Evolutionary conservation across 2,113 vertebrate species (phyloP).

Genomic region (Albula glossodonta): DNA sequence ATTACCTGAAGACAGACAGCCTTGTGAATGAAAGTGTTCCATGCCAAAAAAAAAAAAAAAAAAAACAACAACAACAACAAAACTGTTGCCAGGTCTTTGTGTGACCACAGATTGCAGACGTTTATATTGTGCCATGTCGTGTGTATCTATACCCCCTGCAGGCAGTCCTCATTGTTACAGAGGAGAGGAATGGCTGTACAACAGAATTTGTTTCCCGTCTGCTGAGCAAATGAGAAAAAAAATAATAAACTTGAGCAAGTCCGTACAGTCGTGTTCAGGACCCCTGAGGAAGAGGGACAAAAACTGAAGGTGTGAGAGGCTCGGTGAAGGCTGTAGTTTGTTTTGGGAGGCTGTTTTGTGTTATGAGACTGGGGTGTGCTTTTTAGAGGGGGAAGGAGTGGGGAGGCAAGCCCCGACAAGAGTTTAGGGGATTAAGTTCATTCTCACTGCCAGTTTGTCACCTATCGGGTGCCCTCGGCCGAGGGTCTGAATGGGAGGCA

Average conservation of each 20-base stretch:
- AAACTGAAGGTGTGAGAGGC: background rate
- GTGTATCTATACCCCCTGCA: conserved; percentile 1
- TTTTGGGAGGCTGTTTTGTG: conserved; percentile 3
- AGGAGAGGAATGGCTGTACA: background rate
- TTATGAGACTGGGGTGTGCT: background rate
- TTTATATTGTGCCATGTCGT: background rate
- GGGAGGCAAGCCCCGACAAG: conserved; percentile 61
- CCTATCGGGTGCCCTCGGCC: conserved; percentile 51
- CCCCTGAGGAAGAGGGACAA: background rate
- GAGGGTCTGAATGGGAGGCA: conserved; percentile 48
- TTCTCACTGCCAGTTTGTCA: conserved; percentile 66
- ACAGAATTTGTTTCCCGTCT: background rate
- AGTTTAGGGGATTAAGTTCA: conserved; percentile 71
- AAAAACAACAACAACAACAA: no score
- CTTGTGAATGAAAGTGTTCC: background rate
- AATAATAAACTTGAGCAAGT: no score
- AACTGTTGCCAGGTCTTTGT: background rate
- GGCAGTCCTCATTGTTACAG: background rate
- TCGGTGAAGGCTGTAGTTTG: background rate
- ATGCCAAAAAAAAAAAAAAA: background rate
- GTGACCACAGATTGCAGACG: background rate
- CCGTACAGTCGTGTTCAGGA: no score
- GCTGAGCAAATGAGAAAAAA: background rate
- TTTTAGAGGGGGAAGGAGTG: conserved; percentile 37
- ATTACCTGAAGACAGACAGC: background rate